Evolutionary conservation across 1,140 invertebrate genomes (phyloP), one percentile per base, ranked within the genome.

Genomic region (Pemphigus obesinymphae): DNA sequence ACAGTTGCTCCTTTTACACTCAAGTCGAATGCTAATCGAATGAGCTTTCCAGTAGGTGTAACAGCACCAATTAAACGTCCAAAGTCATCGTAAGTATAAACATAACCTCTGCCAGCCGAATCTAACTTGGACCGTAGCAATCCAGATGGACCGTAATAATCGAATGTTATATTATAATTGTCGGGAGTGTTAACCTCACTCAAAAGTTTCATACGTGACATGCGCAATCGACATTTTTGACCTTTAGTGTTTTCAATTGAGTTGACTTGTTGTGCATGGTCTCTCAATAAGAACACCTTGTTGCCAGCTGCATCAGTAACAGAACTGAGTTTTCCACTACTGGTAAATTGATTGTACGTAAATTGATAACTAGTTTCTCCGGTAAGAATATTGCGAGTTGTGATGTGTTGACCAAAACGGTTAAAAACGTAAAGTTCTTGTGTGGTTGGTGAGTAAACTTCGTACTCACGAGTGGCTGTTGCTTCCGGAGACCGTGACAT

Each of bases 351-450:
- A 84, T 96, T 98, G 87, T 99, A 98, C 0, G 95, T 93, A 85
- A 98, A 99, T 2, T 93, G 91, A 86, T 97, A 98, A 81, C 94
- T 92, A 0, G 92, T 95, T 87, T 96, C 94, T 0, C 95, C 94
- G 0, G 96, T 98, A 3, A 97, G 88, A 82, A 98, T 96, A 86
- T 97, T 97, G 83, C 93, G 93, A 0, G 97, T 98, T 45, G 93
- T 92, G 3, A 96, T 92, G 85, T 98, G 97, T 86, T 98, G 96
- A 0, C 97, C 97, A 85, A 97, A 97, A 84, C 96, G 89, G 85
- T 98, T 98, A 87, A 99, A 99, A 15, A 97, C 92, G 85, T 97
- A 98, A 66, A 96, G 93, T 87, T 98, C 96, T 87, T 98, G 96
- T 1, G 95, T 97, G 84, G 97, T 96, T 0, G 97, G 95, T 0